Evolutionary conservation across 1,140 invertebrate genomes (phyloP), one percentile per base, ranked within the genome.

Genomic region (Penaeus japonicus): DNA sequence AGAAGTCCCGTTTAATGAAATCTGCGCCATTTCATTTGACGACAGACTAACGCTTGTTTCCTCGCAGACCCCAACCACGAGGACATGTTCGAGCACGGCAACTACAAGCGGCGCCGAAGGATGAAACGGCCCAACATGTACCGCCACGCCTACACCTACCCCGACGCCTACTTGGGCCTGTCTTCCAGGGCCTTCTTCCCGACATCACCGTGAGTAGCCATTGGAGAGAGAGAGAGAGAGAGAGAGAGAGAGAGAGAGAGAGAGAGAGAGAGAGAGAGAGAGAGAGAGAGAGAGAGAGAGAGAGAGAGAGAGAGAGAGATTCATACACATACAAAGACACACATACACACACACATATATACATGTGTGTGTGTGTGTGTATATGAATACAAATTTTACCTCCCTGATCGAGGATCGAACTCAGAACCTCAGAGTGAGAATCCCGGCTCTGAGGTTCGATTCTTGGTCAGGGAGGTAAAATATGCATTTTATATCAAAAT

Each of bases 31-130:
- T n/a, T 35, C 18, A 20, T 55, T 82, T 22, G 30, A n/a, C 12
- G n/a, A 20, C 12, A 53, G 15, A 18, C 30, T 55, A 24, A 22
- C 30, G 32, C n/a, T n/a, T 30, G 3, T 35, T 30, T 35, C 17
- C 27, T 55, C 27, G 0, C 90, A 96, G 96, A 97, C 93, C 95
- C 97, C 0, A 94, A 96, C 88, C 97, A 95, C 91, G 95, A 96
- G 32, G 96, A 98, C 91, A 99, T 99, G 98, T 99, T 99, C 92
- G 98, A 99, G 92, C 97, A 98, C 91, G 98, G 98, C 0, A 99
- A 99, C 93, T 99, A 95, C 93, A 94, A 96, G 82, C 93, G 98
- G 83, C 95, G 97, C 35, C 94, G 96, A 83, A 93, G 96, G 78
- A 97, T 97, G 96, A 97, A 97, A 92, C 93, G 96, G 55, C 95